Percentiles rank a stretch among this genome's conserved stretches.
Conservation (phyloP, 2,888 invertebrate species). For the Heliconius sara region DNA sequence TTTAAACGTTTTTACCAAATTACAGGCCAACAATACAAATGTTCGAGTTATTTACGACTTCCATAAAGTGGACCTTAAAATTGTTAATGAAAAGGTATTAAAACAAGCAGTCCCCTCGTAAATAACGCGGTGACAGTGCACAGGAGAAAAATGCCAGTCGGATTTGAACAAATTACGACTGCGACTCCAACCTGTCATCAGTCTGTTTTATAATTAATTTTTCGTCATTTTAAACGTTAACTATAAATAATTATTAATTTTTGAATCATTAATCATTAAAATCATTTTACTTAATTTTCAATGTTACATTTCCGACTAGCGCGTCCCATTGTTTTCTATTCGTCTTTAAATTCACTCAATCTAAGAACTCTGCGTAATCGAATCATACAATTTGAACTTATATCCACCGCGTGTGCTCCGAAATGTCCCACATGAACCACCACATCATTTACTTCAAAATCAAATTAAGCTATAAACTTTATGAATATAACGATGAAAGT, state of each 20-base stretch:
- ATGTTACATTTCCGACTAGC: no score
- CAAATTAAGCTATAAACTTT: not conserved
- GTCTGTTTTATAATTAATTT: constrained; percentile 44
- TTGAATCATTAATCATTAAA: not conserved
- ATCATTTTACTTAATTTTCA: not conserved
- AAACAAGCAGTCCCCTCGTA: constrained; percentile 78
- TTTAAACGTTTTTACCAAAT: constrained; percentile 64
- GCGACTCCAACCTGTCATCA: constrained; percentile 47
- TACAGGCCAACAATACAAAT: constrained; percentile 69
- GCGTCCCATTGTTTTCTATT: no score
- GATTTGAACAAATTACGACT: constrained; percentile 75
- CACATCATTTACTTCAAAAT: no score
- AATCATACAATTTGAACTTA: no score
- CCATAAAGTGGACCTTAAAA: constrained; percentile 84
- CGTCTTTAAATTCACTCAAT: no score
- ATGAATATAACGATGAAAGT: not conserved
- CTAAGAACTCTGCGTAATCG: no score
- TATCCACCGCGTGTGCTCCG: no score
- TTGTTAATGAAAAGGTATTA: constrained; percentile 84
- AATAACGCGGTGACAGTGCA: constrained; percentile 79
- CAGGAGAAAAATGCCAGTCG: constrained; percentile 76
- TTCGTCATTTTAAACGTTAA: not conserved
- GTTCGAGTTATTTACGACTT: constrained; percentile 80
- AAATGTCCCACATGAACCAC: no score
- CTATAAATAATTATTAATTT: not conserved